Evolutionary conservation across 2,888 invertebrate species (phyloP).

Genomic region (Harpalus rubripes): DNA sequence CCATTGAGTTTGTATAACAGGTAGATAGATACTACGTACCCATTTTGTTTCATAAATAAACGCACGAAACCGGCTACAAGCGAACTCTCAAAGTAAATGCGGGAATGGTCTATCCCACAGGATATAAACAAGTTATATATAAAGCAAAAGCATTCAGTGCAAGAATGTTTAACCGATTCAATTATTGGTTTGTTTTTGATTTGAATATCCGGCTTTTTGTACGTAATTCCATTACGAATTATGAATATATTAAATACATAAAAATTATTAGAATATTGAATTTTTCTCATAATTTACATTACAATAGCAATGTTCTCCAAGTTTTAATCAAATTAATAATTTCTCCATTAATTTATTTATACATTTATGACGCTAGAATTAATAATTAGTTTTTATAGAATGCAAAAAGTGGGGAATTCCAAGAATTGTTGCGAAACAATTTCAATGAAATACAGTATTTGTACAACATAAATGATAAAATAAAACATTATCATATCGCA

Average conservation of each 20-base stretch:
- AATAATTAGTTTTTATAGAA: not conserved
- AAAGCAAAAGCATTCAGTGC: constrained; percentile 21
- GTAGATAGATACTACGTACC: constrained; percentile 34
- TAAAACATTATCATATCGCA: not conserved
- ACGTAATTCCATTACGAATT: not conserved
- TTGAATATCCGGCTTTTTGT: constrained; percentile 27
- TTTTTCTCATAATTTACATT: constrained; percentile 1
- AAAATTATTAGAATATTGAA: constrained; percentile 18
- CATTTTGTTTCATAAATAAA: constrained; percentile 34
- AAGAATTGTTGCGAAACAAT: constrained; percentile 15
- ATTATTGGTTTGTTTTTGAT: constrained; percentile 13
- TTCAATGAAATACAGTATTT: constrained; percentile 23
- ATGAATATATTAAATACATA: not conserved
- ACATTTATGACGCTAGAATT: not conserved
- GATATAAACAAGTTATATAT: constrained; percentile 63
- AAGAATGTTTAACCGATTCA: constrained; percentile 23
- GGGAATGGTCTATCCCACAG: constrained; percentile 42
- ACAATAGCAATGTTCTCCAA: not conserved
- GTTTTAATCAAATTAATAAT: not conserved
- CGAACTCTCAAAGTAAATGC: not conserved
- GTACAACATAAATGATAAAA: constrained; percentile 12
- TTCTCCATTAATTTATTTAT: not conserved
- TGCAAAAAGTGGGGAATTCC: constrained; percentile 19
- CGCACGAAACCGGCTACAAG: not conserved
- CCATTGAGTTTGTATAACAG: constrained; percentile 24